These are phyloP conservation scores for Chamaetylas fuelleborni DNA, from an alignment of 2,113 vertebrate genomes.

Conservation along the genomic window DNA sequence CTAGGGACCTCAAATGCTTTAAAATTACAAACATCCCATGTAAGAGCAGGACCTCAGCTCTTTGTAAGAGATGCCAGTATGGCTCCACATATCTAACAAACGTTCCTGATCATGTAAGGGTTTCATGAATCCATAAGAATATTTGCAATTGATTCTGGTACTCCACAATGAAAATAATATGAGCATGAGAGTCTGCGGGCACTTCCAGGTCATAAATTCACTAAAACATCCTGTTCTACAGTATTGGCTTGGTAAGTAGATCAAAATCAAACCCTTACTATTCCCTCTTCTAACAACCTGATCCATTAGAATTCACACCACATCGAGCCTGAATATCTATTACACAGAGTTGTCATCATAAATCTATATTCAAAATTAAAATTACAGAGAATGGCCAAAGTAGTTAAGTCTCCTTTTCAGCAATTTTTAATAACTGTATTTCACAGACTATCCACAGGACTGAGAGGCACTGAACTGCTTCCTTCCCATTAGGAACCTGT, in stretches of 20 bases:
- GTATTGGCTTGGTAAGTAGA: neutral
- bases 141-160: neutral
- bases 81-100: neutral
- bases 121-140: neutral
- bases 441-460: neutral
- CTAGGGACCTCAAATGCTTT: neutral
- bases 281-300: neutral
- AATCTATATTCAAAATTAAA: neutral
- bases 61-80: neutral
- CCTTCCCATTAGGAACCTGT: neutral
- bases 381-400: neutral
- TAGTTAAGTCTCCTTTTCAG: neutral
- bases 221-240: neutral
- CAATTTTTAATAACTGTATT: neutral
- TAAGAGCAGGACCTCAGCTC: neutral
- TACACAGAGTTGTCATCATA: neutral
- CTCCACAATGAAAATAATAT: neutral
- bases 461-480: neutral
- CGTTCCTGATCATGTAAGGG: neutral
- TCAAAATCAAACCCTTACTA: neutral
- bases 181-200: neutral
- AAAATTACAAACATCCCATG: neutral
- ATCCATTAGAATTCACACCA: neutral
- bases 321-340: neutral
- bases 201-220: neutral